phyloP scores from a whole-genome alignment of 2,113 vertebrate species.

The Gallinago paraguaiae region DNA sequence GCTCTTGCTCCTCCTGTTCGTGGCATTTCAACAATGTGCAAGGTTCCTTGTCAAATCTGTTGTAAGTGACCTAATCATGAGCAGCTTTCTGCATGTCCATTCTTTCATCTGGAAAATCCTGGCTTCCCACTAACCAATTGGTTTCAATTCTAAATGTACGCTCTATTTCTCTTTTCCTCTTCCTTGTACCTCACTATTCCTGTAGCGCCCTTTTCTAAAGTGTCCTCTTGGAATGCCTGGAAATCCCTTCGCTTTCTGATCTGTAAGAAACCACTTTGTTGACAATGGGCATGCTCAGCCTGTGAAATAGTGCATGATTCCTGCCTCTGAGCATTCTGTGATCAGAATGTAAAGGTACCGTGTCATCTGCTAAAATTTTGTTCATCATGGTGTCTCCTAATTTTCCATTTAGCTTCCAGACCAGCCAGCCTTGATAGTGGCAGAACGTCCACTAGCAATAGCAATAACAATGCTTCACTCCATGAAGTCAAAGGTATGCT shows the following conservation, averaged over 20 bases:
- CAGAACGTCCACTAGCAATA: slow-evolving; percentile 95
- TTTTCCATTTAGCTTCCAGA: slow-evolving; percentile 88
- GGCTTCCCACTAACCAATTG: slow-evolving; percentile 41
- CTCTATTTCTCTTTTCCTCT: slow-evolving; percentile 48
- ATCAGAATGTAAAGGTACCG: slow-evolving; percentile 68
- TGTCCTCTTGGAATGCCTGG: slow-evolving; percentile 63
- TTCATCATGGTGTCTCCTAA: slow-evolving; percentile 74
- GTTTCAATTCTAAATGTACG: slow-evolving; percentile 51
- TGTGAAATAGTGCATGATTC: slow-evolving; percentile 72
- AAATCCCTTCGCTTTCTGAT: slow-evolving; percentile 69
- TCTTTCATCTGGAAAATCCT: neutral
- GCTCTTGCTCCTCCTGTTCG: slow-evolving; percentile 66
- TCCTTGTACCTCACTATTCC: slow-evolving; percentile 43
- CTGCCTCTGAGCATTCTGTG: slow-evolving; percentile 71
- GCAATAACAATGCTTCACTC: slow-evolving; percentile 94
- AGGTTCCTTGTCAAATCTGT: slow-evolving; percentile 81
- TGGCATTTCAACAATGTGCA: slow-evolving; percentile 75
- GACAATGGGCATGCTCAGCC: slow-evolving; percentile 65
- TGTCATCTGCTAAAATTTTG: slow-evolving; percentile 58
- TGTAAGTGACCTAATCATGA: slow-evolving; percentile 77
- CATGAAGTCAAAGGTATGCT: slow-evolving; percentile 93
- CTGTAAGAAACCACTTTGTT: slow-evolving; percentile 57
- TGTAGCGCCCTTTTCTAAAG: slow-evolving; percentile 57
- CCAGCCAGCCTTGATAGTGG: slow-evolving; percentile 96
- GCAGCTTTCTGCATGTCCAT: slow-evolving; percentile 32